Percentiles rank a stretch among this genome's conserved stretches.
Evolutionary conservation across 2,113 vertebrate species (phyloP).

Genomic region (Patagioenas fasciata): DNA sequence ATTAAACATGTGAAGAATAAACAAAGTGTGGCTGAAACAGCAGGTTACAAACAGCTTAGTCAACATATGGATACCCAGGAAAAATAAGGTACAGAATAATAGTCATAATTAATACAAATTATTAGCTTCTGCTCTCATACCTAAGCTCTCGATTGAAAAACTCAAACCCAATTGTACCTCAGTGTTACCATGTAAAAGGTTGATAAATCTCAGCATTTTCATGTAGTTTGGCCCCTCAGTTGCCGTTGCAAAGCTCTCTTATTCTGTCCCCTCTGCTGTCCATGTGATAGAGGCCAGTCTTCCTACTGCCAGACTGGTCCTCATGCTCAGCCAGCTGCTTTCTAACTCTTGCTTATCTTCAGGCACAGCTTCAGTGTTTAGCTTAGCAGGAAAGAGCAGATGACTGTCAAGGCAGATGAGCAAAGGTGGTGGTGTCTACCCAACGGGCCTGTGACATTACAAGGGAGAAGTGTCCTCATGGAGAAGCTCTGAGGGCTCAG

Average conservation of each 20-base stretch:
- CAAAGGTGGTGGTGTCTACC: not conserved
- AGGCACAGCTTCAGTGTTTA: not conserved
- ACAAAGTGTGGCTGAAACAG: not conserved
- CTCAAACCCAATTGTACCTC: not conserved
- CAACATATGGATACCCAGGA: not conserved
- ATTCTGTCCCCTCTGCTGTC: not conserved
- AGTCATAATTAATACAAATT: not conserved
- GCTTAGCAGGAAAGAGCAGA: not conserved
- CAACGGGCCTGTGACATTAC: not conserved
- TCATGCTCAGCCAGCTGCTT: not conserved
- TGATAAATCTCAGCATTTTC: not conserved
- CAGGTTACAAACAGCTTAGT: not conserved
- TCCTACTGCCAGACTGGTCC: not conserved
- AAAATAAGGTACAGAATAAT: not conserved
- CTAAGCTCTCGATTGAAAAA: not conserved
- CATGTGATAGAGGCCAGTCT: not conserved
- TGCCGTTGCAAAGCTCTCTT: not conserved
- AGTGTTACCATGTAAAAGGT: not conserved
- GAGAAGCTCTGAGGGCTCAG: not conserved
- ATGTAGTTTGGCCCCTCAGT: not conserved
- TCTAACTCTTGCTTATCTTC: not conserved
- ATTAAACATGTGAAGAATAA: slow-evolving; percentile 20
- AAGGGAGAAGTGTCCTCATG: not conserved
- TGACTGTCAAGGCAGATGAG: not conserved
- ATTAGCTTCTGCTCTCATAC: not conserved